phyloP scores from a whole-genome alignment of 2,888 invertebrate species.

The Parasteatoda lunata region DNA sequence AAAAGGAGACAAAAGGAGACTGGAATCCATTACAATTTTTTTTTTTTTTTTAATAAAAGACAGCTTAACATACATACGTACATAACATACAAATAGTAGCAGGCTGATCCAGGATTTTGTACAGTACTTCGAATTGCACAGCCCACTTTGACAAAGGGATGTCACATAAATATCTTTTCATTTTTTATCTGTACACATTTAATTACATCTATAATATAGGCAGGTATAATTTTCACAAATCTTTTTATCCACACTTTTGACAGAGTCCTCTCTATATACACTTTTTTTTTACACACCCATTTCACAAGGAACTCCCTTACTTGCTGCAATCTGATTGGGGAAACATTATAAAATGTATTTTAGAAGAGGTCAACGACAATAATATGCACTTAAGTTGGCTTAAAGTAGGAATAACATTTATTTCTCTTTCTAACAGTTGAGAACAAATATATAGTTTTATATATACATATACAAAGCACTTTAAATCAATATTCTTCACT shows the following conservation, averaged over 20 bases:
- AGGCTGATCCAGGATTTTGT: conserved; percentile 55
- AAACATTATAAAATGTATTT: background rate
- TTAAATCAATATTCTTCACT: too few species aligned
- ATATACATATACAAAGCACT: too few species aligned
- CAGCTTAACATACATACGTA: conserved; percentile 63
- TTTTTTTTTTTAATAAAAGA: conserved; percentile 68
- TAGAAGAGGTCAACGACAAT: conserved; percentile 5
- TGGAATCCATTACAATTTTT: conserved; percentile 39
- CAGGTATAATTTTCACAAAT: conserved; percentile 50
- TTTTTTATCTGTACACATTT: conserved; percentile 56
- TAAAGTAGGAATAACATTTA: conserved; percentile 1
- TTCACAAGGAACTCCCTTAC: background rate
- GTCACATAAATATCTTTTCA: conserved; percentile 55
- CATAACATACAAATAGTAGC: conserved; percentile 64
- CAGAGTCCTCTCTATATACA: background rate
- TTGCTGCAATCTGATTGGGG: background rate
- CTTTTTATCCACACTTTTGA: conserved; percentile 40
- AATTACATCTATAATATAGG: conserved; percentile 63
- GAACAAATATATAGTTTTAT: too few species aligned
- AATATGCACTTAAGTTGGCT: background rate
- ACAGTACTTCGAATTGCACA: conserved; percentile 56
- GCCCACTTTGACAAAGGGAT: conserved; percentile 42
- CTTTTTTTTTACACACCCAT: background rate
- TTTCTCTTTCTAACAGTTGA: background rate
- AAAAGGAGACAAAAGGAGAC: background rate